These are phyloP conservation scores for Propithecus perrieri DNA, from an alignment of 2,797 vertebrate species.

Conservation along the genomic window DNA sequence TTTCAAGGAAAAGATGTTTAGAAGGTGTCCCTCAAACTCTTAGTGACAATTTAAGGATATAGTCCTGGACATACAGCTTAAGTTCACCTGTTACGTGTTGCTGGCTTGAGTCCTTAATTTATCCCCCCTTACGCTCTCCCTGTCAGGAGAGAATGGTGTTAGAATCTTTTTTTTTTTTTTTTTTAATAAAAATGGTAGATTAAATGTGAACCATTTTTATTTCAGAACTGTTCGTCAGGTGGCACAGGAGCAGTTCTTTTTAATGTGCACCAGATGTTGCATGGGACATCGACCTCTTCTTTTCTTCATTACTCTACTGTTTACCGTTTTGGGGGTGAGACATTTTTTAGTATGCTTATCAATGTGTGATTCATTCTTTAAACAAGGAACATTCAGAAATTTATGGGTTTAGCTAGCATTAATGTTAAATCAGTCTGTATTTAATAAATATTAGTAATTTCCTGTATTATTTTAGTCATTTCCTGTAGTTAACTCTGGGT, in stretches of 20 bases:
- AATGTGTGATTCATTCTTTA: neutral
- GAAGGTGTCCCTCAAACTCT: neutral
- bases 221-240: conserved; percentile 97
- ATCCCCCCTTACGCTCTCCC: neutral
- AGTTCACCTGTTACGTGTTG: neutral
- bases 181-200: neutral
- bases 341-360: conserved; percentile 44
- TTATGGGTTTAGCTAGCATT: conserved; percentile 25
- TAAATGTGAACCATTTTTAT: conserved; percentile 59
- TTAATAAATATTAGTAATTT: neutral
- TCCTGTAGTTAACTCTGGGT: neutral
- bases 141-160: neutral
- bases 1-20: neutral
- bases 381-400: neutral
- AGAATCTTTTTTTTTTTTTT: neutral
- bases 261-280: conserved; percentile 99
- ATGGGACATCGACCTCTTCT: conserved; percentile 99
- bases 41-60: neutral
- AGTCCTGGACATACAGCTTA: neutral
- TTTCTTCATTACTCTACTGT: conserved; percentile 99
- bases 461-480: neutral
- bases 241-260: conserved; percentile 99
- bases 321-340: conserved; percentile 98
- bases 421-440: neutral
- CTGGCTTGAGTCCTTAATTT: conserved; percentile 1